Evolutionary conservation across 2,113 vertebrate species (phyloP), one percentile per base, ranked within the genome.

Genomic region (Ranitomeya variabilis): DNA sequence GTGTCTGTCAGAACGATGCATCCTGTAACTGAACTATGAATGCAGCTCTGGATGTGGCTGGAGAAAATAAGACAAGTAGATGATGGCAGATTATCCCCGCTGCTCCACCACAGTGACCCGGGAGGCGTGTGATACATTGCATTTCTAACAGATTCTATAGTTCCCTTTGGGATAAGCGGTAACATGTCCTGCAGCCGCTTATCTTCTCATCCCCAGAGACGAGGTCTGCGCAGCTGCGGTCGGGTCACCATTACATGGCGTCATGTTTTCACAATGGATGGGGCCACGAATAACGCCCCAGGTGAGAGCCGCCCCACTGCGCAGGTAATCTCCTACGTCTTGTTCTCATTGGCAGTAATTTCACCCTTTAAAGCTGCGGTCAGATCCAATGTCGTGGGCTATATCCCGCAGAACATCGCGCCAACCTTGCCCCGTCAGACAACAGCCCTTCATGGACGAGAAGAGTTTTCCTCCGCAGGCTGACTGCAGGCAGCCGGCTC

Each of bases 381-480:
- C 66, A 69, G 66, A 9, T 69, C 4, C 10, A 9, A 12, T 69
- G 66, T 26, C 16, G 37, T 37, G 15, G 54, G 71, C 62, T 76
- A 14, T 62, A 76, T 73, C 83, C 6, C 60, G 87, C 0, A 0
- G 80, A 83, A 82, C 71, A 67, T 23, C 80, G 89, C 84, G 86
- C 69, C 54, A 80, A 90, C 64, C 80, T 90, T 9, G 73, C 73
- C 81, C n/a, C 79, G 85, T 71, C 62, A 71, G 64, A 87, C 23
- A 90, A 90, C 31, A 6, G 16, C 82, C 74, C 87, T 89, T 89
- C 89, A 89, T 62, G 59, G 73, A 89, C 60, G 77, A 90, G 26
- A 52, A 89, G 78, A 67, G 6, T 52, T 23, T 88, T 73, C 77
- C 60, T 8, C 76, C 88, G 84, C 13, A 0, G 62, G 74, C 37